Conservation (phyloP, 2,797 vertebrate genomes). For the Tiaroga cobitis region DNA sequence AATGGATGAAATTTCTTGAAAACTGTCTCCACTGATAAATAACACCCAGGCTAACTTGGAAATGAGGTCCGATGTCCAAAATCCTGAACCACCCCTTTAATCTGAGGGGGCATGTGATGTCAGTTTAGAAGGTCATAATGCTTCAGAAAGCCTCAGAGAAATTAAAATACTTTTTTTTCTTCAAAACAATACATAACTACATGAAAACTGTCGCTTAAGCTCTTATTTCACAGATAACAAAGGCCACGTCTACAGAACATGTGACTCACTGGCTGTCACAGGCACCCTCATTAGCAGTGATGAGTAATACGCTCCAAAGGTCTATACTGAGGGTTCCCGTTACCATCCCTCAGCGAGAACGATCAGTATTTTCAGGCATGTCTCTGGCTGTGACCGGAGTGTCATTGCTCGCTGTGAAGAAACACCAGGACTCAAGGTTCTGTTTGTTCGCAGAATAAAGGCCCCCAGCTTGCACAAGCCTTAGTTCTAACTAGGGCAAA, state of each 20-base stretch:
- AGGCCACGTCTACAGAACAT: conserved; percentile 24
- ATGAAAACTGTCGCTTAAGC: conserved; percentile 1
- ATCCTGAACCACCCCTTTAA: too few species aligned
- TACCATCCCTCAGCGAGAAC: conserved; percentile 36
- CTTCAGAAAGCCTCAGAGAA: background rate
- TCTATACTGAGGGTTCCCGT: conserved; percentile 40
- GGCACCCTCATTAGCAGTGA: conserved; percentile 19
- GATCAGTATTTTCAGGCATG: conserved; percentile 41
- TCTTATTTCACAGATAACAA: conserved; percentile 35
- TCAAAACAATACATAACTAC: background rate
- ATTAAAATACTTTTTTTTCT: too few species aligned
- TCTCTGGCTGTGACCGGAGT: conserved; percentile 28
- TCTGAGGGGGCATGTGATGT: background rate
- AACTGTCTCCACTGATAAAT: too few species aligned
- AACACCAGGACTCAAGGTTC: conserved; percentile 39
- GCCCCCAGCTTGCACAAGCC: conserved; percentile 51
- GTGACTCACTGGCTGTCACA: conserved; percentile 46
- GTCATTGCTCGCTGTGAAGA: conserved; percentile 44
- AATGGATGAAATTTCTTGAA: too few species aligned
- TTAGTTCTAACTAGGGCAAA: conserved; percentile 42
- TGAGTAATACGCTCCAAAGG: conserved; percentile 43
- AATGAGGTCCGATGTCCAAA: too few species aligned
- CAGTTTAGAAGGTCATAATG: background rate
- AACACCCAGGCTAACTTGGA: too few species aligned
- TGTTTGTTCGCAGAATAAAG: conserved; percentile 47